Base-by-base conservation (phyloP, 2,888 invertebrate species). In the Hydraecia micacea region DNA sequence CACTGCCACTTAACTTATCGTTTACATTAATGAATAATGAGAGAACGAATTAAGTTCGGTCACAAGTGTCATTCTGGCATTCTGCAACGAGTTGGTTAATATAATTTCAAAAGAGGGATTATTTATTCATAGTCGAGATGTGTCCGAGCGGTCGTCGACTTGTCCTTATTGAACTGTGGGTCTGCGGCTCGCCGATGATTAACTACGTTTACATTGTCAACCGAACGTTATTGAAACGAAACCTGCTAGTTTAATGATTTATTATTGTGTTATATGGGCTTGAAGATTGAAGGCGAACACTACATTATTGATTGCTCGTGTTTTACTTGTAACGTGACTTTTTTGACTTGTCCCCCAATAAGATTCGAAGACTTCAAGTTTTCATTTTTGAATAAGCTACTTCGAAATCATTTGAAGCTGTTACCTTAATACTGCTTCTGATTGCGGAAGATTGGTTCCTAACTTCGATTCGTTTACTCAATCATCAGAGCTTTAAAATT, bases 11-110 rank as follows among this genome's bases (percentile, higher is more conserved):
- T 84, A 89, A 91, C 90, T 92, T 91, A 92, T 92, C 91, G 91
- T 90, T 87, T 86, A 87, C 91, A 88, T 90, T 92, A 92, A 94
- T 94, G 90, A 93, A 92, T 89, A 84, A 89, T 83, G 80, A 81
- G 83, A 70, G 25, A 74, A 73, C 60, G 25, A 80, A 82, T 81
- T 77, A 69, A 68, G 52, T 75, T 76, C 60, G 69, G 67, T 73
- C 75, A 55, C 75, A 74, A 75, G 77, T 87, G 80, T 77, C 65
- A 80, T 80, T 67, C 75, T 63, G 81, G 36, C 36, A 25, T 46
- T 74, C 46, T 71, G 55, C 62, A 60, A 82, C 15, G 36, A 75
- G 25, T 55, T 68, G 46, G 58, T 75, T 71, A 73, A 73, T 79
- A 67, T 86, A 69, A 74, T 84, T 85, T 84, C 65, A 72, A 84